Conservation (phyloP, 1,140 invertebrate species). For the Danaus plexippus region DNA sequence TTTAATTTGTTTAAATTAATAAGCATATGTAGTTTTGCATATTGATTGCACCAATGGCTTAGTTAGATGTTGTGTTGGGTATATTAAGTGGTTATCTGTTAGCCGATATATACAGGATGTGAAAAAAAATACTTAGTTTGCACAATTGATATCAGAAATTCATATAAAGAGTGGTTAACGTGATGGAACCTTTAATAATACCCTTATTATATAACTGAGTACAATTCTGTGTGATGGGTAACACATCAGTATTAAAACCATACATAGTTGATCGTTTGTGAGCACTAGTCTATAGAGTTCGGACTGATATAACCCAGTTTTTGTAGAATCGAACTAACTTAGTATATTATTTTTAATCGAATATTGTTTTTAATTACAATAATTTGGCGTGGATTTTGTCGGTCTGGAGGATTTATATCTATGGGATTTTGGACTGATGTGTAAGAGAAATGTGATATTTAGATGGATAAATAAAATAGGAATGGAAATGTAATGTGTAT, state of each 20-base stretch:
- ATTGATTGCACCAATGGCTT: neutral
- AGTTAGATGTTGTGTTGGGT: too few species aligned
- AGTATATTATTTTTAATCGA: too few species aligned
- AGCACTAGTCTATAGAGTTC: conserved; percentile 44
- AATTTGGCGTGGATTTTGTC: too few species aligned
- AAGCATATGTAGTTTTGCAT: conserved; percentile 8
- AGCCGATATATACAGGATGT: too few species aligned
- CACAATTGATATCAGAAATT: too few species aligned
- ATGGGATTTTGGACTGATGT: conserved; percentile 40
- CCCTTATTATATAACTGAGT: conserved; percentile 4
- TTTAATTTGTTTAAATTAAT: too few species aligned
- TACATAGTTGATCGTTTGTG: conserved; percentile 25
- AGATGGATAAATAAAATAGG: conserved; percentile 18
- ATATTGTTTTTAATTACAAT: too few species aligned
- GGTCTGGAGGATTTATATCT: too few species aligned
- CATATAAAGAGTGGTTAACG: too few species aligned
- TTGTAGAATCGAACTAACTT: conserved; percentile 15
- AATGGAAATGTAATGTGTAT: conserved; percentile 6
- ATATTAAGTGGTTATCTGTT: too few species aligned
- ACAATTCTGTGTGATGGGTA: conserved; percentile 14
- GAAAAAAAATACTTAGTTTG: too few species aligned
- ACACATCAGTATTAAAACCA: conserved; percentile 55
- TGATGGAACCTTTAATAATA: too few species aligned
- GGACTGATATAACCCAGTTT: conserved; percentile 7
- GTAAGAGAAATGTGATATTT: conserved; percentile 57